Conservation (phyloP, 2,888 invertebrate genomes). For the Lasioglossum malachurum region DNA sequence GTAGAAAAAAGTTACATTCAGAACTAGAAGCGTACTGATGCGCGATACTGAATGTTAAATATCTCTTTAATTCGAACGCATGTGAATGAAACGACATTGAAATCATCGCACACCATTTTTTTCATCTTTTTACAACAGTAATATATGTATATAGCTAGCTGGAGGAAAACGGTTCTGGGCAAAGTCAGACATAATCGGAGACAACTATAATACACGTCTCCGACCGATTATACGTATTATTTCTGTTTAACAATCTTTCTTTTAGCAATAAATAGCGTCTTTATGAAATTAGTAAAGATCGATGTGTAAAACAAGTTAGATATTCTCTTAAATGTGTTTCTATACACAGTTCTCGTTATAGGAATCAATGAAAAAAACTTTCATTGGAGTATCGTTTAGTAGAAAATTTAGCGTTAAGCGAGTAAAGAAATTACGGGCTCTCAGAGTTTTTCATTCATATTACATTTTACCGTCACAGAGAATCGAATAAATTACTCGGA, state of each 20-base stretch:
- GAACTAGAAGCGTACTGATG: conserved; percentile 67
- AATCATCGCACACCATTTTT: conserved; percentile 19
- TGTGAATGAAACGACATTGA: conserved; percentile 14
- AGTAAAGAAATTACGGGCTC: conserved; percentile 13
- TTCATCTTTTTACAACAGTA: conserved; percentile 4
- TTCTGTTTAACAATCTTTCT: conserved; percentile 5
- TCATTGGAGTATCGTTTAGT: conserved; percentile 32
- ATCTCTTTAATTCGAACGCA: conserved; percentile 48
- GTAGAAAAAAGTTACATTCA: conserved; percentile 77
- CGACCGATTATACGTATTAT: conserved; percentile 13
- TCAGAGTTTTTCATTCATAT: conserved; percentile 32
- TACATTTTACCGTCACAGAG: conserved; percentile 14
- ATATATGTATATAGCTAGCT: conserved; percentile 20
- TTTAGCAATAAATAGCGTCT: conserved; percentile 11
- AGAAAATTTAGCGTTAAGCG: conserved; percentile 35
- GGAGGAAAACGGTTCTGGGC: conserved; percentile 14
- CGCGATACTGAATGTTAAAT: conserved; percentile 75
- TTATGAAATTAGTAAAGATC: conserved; percentile 23
- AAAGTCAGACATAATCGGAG: conserved; percentile 12
- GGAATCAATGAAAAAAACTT: conserved; percentile 32
- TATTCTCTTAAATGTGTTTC: conserved; percentile 6
- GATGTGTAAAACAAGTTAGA: conserved; percentile 18
- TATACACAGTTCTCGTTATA: conserved; percentile 11
- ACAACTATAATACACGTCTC: conserved; percentile 16
- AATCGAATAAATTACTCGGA: conserved; percentile 29